Conservation (phyloP, 1,140 invertebrate species). For the Eupeodes corollae region DNA sequence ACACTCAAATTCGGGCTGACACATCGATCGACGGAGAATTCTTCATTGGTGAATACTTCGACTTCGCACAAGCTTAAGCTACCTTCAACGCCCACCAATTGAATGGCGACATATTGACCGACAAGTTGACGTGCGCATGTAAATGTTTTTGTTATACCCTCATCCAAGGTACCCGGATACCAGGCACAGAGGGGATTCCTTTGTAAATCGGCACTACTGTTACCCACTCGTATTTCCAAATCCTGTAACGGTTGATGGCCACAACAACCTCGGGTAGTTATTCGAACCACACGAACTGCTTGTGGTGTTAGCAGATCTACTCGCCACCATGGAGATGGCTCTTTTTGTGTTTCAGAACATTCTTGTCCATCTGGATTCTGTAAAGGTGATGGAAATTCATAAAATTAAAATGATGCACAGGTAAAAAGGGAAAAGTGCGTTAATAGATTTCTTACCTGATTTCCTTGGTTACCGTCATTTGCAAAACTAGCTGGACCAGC, state of each 20-base stretch:
- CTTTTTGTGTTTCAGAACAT: slow-evolving; percentile 79
- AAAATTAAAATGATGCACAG: too few relatives aligned
- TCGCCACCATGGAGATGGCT: slow-evolving; percentile 84
- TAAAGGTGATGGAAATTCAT: not conserved
- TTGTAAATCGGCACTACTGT: slow-evolving; percentile 73
- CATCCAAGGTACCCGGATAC: slow-evolving; percentile 85
- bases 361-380: slow-evolving; percentile 75
- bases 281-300: slow-evolving; percentile 67
- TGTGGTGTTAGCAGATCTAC: slow-evolving; percentile 76
- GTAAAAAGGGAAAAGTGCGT: too few relatives aligned
- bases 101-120: slow-evolving; percentile 78
- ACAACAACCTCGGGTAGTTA: slow-evolving; percentile 77
- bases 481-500: slow-evolving; percentile 70
- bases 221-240: slow-evolving; percentile 81
- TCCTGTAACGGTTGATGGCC: slow-evolving; percentile 84
- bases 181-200: slow-evolving; percentile 83
- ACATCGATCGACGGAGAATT: slow-evolving; percentile 71
- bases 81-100: slow-evolving; percentile 80
- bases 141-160: slow-evolving; percentile 82
- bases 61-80: slow-evolving; percentile 83
- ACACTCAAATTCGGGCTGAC: slow-evolving; percentile 54
- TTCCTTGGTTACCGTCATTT: slow-evolving; percentile 64
- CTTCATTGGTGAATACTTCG: slow-evolving; percentile 83
- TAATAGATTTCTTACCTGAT: slow-evolving; percentile 33
- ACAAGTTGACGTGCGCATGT: slow-evolving; percentile 70